phyloP scores from a whole-genome alignment of 92 coral and sea anemone genomes.

The Zoanthus sociatus region DNA sequence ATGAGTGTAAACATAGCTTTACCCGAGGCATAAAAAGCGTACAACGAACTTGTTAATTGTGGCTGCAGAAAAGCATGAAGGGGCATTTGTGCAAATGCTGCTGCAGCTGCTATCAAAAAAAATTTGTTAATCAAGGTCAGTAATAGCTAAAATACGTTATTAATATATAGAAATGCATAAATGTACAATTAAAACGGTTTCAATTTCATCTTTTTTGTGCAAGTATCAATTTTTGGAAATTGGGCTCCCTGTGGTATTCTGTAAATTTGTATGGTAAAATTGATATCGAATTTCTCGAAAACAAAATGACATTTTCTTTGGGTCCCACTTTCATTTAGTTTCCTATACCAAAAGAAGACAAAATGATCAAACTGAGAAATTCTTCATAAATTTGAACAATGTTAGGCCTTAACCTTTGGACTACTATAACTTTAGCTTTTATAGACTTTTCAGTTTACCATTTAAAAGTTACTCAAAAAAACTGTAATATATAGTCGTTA shows the following conservation, averaged over 20 bases:
- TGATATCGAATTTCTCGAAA: not conserved
- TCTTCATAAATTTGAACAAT: not conserved
- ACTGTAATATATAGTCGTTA: too few relatives aligned
- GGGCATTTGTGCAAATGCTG: slow-evolving; percentile 61
- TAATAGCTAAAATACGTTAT: too few relatives aligned
- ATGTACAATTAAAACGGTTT: too few relatives aligned
- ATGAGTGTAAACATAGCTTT: slow-evolving; percentile 11
- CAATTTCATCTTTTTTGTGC: too few relatives aligned
- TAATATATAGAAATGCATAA: too few relatives aligned
- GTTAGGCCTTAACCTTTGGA: not conserved
- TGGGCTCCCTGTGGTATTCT: not conserved
- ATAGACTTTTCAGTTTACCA: too few relatives aligned
- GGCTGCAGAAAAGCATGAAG: slow-evolving; percentile 65
- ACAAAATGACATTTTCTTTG: not conserved
- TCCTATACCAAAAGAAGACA: not conserved
- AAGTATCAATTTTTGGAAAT: too few relatives aligned
- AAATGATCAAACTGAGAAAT: not conserved
- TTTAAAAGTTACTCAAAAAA: too few relatives aligned
- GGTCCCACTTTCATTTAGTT: not conserved
- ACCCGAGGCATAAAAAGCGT: slow-evolving; percentile 72
- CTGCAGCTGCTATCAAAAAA: slow-evolving; percentile 21
- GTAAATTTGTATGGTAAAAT: not conserved
- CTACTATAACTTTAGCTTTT: not conserved
- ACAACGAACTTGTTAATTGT: slow-evolving; percentile 70
- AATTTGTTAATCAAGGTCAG: not conserved